A percentile compares a stretch with the other conserved stretches of the same genome.
These are phyloP conservation scores for Laterallus jamaicensis DNA, from an alignment of 2,113 vertebrate genomes.

Conservation along the genomic window DNA sequence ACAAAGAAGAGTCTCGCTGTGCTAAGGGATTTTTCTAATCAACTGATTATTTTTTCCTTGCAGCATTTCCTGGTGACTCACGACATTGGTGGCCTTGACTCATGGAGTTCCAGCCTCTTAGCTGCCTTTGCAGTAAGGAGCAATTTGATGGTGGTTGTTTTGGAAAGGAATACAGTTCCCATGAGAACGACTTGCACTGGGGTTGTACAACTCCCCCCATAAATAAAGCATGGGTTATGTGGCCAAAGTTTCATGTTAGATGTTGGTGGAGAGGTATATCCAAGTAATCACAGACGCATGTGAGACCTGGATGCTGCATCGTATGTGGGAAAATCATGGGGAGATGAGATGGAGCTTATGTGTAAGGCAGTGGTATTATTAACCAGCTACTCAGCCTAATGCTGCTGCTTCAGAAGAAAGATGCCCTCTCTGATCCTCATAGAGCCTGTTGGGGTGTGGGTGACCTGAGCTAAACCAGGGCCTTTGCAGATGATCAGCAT, in stretches of 20 bases:
- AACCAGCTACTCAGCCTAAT: neutral
- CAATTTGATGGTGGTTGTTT: neutral
- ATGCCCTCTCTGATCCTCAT: neutral
- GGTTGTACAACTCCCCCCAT: neutral
- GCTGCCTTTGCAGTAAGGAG: slow-evolving; percentile 39
- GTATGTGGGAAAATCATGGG: neutral
- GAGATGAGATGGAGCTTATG: neutral
- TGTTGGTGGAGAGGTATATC: neutral
- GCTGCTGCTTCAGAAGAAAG: neutral
- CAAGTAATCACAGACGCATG: rapidly evolving
- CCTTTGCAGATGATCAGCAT: neutral
- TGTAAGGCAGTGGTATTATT: neutral
- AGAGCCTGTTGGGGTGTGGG: neutral
- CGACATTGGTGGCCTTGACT: rapidly evolving
- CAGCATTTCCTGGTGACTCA: rapidly evolving
- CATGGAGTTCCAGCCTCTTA: rapidly evolving
- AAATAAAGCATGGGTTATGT: neutral
- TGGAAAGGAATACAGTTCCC: neutral
- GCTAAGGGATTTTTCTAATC: neutral
- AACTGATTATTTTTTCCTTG: neutral
- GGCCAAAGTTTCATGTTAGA: neutral
- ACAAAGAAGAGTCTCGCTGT: rapidly evolving
- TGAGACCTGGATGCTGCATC: neutral
- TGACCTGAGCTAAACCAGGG: neutral
- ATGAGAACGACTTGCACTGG: neutral